Conservation (phyloP, 2,797 vertebrate species). For the Kryptopterus vitreolus region DNA sequence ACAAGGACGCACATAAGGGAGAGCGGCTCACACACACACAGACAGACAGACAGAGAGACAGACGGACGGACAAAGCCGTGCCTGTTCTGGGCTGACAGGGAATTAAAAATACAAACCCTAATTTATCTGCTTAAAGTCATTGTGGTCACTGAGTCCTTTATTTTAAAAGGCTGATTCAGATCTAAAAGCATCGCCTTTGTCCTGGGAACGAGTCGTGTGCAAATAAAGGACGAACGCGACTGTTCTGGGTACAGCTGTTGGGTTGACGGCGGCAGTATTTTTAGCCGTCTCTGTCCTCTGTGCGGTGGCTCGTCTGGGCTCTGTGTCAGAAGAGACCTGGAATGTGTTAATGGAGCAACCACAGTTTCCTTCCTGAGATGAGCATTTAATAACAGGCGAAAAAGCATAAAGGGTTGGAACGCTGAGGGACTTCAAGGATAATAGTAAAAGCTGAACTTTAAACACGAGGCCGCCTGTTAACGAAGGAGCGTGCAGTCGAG, state of each 20-base stretch:
- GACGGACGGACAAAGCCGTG: neutral
- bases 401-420: constrained; percentile 24
- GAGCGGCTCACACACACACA: constrained; percentile 35
- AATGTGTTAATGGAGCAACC: constrained; percentile 73
- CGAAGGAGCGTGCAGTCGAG: no score
- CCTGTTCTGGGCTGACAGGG: constrained; percentile 15
- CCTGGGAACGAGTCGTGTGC: neutral
- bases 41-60: constrained; percentile 14
- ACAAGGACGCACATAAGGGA: constrained; percentile 41
- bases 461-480: neutral
- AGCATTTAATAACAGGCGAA: constrained; percentile 48
- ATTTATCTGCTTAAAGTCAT: constrained; percentile 19
- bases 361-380: constrained; percentile 68
- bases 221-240: constrained; percentile 7
- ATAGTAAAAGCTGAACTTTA: neutral
- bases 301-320: constrained; percentile 40
- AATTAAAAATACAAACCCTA: constrained; percentile 18
- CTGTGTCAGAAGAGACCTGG: constrained; percentile 63
- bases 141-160: constrained; percentile 14
- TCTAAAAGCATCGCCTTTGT: constrained; percentile 1
- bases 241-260: constrained; percentile 30
- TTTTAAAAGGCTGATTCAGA: constrained; percentile 25
- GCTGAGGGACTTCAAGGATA: neutral
- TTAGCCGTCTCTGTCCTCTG: constrained; percentile 51
- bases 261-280: constrained; percentile 56